These are phyloP conservation scores for Riptortus pedestris DNA, from an alignment of 1,140 invertebrate genomes.

Conservation along the genomic window DNA sequence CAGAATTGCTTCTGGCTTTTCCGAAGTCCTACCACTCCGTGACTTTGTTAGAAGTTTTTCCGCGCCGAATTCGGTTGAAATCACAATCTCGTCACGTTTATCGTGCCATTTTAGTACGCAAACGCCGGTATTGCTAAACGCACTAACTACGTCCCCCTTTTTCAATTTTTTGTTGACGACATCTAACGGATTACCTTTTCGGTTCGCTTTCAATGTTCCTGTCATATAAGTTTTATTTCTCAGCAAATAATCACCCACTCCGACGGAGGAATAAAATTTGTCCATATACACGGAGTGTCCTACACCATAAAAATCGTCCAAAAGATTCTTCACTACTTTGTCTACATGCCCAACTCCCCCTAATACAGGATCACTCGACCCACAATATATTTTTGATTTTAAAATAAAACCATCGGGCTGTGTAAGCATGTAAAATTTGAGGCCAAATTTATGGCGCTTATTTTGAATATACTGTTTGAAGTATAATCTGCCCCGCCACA, in stretches of 20 bases:
- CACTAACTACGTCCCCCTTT: conserved; percentile 34
- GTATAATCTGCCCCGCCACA: conserved; percentile 34
- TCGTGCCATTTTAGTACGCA: conserved; percentile 39
- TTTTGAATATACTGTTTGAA: conserved; percentile 35
- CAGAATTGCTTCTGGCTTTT: conserved; percentile 20
- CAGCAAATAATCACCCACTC: conserved; percentile 37
- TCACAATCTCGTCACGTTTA: conserved; percentile 31
- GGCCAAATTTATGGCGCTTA: conserved; percentile 34
- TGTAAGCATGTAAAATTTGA: conserved; percentile 35
- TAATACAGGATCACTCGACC: conserved; percentile 1
- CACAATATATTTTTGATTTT: conserved; percentile 10
- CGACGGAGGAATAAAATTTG: conserved; percentile 38
- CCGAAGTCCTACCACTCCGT: not conserved
- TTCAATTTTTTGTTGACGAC: conserved; percentile 36
- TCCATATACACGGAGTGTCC: no score
- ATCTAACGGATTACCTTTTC: conserved; percentile 36
- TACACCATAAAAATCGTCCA: no score
- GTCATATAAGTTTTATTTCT: conserved; percentile 39
- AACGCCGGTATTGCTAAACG: conserved; percentile 36
- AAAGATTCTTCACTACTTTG: conserved; percentile 22
- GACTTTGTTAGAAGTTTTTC: not conserved
- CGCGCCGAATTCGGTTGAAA: conserved; percentile 4
- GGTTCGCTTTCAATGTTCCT: conserved; percentile 38
- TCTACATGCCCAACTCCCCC: conserved; percentile 18
- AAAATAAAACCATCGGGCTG: conserved; percentile 25